A percentile compares a stretch with the other conserved stretches of the same genome.
phyloP scores from a whole-genome alignment of 2,797 vertebrate genomes.

The Galago senegalensis region DNA sequence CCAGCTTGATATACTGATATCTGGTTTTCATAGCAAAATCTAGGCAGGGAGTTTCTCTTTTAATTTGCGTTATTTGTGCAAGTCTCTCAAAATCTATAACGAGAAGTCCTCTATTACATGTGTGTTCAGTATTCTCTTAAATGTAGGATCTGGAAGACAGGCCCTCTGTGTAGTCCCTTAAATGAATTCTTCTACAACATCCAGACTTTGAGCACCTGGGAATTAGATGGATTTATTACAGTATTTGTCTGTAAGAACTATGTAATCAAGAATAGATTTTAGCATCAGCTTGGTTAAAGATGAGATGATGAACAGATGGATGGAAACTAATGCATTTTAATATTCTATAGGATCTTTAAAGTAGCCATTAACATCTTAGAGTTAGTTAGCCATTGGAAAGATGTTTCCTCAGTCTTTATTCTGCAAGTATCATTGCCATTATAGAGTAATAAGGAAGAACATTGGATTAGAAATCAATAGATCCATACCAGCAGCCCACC shows the following conservation, averaged over 20 bases:
- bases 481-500: not conserved
- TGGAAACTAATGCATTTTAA: not conserved
- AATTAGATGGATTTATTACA: conserved; percentile 36
- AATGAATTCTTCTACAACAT: not conserved
- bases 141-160: not conserved
- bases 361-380: not conserved
- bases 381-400: not conserved
- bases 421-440: not conserved
- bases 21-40: conserved; percentile 19
- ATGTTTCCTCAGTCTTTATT: not conserved
- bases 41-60: not conserved
- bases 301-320: not conserved
- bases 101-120: not conserved
- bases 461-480: not conserved
- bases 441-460: not conserved
- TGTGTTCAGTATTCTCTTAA: not conserved
- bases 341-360: not conserved
- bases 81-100: not conserved
- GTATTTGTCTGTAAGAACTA: not conserved
- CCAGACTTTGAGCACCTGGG: not conserved
- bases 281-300: conserved; percentile 22
- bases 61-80: not conserved
- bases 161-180: not conserved
- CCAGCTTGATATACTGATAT: not conserved
- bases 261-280: not conserved